Evolutionary conservation across 2,113 vertebrate genomes (phyloP).

Genomic region (Pomatostomus ruficeps): DNA sequence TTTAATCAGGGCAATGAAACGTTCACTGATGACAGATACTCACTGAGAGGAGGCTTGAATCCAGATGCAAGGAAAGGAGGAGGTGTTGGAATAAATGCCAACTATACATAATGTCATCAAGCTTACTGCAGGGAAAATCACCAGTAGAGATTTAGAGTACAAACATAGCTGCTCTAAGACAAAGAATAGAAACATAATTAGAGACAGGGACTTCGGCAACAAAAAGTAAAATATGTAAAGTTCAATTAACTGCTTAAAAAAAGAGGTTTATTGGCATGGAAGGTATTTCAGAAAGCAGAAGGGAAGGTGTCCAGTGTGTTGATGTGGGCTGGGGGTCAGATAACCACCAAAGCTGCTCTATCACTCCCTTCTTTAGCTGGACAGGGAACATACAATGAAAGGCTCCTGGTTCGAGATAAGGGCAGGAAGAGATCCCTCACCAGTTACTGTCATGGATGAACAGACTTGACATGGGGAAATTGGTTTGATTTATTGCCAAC

Average conservation of each 20-base stretch:
- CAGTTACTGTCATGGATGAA: accelerated
- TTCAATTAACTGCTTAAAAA: neutral
- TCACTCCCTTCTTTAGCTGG: neutral
- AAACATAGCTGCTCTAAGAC: neutral
- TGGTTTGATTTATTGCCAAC: neutral
- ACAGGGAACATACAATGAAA: neutral
- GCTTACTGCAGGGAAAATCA: neutral
- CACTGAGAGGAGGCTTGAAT: neutral
- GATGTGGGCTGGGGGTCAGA: neutral
- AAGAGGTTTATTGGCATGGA: neutral
- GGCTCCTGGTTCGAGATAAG: accelerated
- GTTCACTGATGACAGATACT: neutral
- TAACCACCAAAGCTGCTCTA: neutral
- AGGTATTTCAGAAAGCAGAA: neutral
- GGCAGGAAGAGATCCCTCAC: neutral
- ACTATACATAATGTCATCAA: neutral
- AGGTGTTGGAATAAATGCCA: neutral
- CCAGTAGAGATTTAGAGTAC: neutral
- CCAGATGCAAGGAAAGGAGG: neutral
- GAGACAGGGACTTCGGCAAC: neutral
- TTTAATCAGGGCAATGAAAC: neutral
- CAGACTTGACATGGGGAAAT: neutral
- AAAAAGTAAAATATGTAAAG: neutral
- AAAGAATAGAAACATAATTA: neutral
- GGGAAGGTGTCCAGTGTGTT: neutral